Evolutionary conservation across 2,797 vertebrate genomes (phyloP), one percentile per base, ranked within the genome.

Genomic region (Sebastes iracundus): DNA sequence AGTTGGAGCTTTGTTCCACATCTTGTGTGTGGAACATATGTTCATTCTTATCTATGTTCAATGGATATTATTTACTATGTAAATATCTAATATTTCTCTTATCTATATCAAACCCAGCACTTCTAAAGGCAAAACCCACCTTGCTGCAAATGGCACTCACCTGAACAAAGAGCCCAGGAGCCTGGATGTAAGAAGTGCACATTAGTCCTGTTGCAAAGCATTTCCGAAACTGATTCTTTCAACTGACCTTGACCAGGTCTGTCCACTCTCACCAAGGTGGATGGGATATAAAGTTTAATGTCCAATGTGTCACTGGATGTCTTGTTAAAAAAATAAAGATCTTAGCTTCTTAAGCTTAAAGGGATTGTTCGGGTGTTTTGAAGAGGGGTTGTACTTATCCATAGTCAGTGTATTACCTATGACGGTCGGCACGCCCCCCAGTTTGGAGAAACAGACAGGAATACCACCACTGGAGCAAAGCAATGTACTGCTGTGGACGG

Each of bases 271-370:
- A 69, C 22, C 4, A 11, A 63, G 32, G 42, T 53, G 20, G 71
- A 74, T 18, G 20, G 52, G 30, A 77, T 58, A 23, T 30, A 27
- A 65, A 78, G 75, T 61, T n/a, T 46, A 72, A 61, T 38, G 30
- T 69, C 22, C 52, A 11, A 22, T 55, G 22, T 76, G 64, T 72
- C 59, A 58, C 4, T 13, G 5, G 10, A 67, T 18, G 28, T 72
- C 66, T 8, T 2, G 22, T 66, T 14, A 79, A 27, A 71, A 52
- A 20, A 52, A 20, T n/a, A 59, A 20, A 60, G 53, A 79, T 72
- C 61, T 61, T 32, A 64, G 72, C 13, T 59, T 75, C n/a, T 60
- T 63, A 27, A 83, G 77, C 67, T 11, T 28, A 65, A 78, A 53
- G 52, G 8, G 2, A 53, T 53, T 1, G 18, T 52, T 20, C 18